Base-by-base conservation (phyloP, 2,797 vertebrate genomes). In the Coendou prehensilis region DNA sequence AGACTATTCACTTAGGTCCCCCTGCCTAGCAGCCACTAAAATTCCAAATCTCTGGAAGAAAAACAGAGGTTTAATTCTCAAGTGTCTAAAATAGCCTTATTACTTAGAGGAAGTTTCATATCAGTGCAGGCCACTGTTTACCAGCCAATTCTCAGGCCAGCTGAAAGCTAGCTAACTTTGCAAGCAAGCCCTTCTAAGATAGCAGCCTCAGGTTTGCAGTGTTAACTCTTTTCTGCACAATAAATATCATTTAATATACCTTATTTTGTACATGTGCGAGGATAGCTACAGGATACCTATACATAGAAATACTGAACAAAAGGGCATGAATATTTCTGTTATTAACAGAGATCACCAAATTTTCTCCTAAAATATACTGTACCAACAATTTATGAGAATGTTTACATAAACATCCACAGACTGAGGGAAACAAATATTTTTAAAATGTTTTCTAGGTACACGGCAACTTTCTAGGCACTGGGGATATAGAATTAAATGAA, bases 41-140 rank as follows among this genome's bases (percentile, higher is more conserved):
- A 37, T 13, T 92, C 91, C 87, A 76, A 23, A 80, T 47, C 61
- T 87, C 52, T 78, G 87, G 47, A 73, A 95, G 28, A 22, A 96
- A 87, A 28, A 11, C 10, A 85, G 69, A 9, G 47, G 8, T 7
- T 91, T 20, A 50, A 14, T 33, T 37, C 26, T 41, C 45, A 59
- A 57, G 52, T 50, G 23, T 5, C 11, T 69, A 71, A 81, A 91
- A 86, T 11, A 87, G 61, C n/a, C 26, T 95, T 67, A 91, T 69
- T 59, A 56, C 41, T 61, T 75, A 80, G 37, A 23, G 23, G 47
- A 85, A 78, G 10, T 84, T 91, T 96, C 52, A 6, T 22, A 47
- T 45, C 52, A 52, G 69, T 75, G 11, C n/a, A 89, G 33, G 15
- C 13, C 91, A 41, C 9, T 15, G 9, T 37, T 91, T 93, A 80